Evolutionary conservation across 2,113 vertebrate species (phyloP).

Genomic region (Clarias magur): DNA sequence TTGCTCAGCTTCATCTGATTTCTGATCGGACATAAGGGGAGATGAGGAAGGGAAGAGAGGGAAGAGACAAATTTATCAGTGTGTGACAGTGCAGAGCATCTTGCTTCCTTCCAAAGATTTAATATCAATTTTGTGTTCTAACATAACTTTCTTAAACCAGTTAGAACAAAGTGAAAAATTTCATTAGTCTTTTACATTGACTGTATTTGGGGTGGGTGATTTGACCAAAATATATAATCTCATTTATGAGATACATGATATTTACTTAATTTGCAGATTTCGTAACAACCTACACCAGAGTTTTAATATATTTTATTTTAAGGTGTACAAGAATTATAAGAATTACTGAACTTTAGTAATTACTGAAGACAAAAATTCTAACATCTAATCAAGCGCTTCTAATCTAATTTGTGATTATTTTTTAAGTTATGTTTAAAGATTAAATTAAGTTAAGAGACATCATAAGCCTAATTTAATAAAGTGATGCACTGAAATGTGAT

Average conservation of each 20-base stretch:
- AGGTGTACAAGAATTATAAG: not conserved
- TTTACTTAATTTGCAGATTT: not conserved
- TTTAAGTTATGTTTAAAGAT: too few species aligned
- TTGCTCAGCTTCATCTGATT: constrained; percentile 42
- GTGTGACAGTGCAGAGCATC: constrained; percentile 17
- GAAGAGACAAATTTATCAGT: not conserved
- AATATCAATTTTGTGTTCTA: not conserved
- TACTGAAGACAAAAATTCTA: too few species aligned
- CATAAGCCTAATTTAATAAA: not conserved
- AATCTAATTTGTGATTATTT: too few species aligned
- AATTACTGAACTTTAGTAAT: not conserved
- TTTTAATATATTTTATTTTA: not conserved
- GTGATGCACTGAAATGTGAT: not conserved
- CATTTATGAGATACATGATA: not conserved
- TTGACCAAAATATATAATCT: not conserved
- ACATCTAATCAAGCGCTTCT: too few species aligned
- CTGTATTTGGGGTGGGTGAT: too few species aligned
- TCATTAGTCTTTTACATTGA: not conserved
- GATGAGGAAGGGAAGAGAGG: constrained; percentile 41
- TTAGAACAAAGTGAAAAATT: not conserved
- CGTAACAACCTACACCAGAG: not conserved
- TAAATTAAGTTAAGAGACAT: not conserved
- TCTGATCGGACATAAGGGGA: constrained; percentile 41
- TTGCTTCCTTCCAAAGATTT: not conserved
- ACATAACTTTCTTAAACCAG: not conserved